Evolutionary conservation across 1,140 invertebrate genomes (phyloP), one percentile per base, ranked within the genome.

Genomic region (Aphaenogaster ashmeadi): DNA sequence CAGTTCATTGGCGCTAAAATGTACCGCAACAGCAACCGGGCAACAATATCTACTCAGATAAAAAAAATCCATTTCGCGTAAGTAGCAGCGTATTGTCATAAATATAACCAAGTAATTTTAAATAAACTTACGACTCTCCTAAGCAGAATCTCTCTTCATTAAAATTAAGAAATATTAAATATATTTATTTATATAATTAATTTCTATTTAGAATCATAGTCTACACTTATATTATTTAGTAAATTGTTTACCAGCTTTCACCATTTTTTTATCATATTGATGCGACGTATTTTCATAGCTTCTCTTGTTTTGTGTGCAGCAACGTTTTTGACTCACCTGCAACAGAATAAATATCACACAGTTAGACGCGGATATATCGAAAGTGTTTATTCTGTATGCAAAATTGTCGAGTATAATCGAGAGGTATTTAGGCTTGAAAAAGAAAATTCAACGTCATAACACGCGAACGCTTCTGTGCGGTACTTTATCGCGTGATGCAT

Each of bases 321-420:
- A 33, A 71, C 38, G 9, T 71, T 81, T 69, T 58, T 13, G 15
- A 81, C 79, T 81, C 66, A 81, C 79, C 79, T 71, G 52, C 15
- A 81, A 84, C 69, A 62, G 41, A 84, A 38, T 47, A 74, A 84
- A 74, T 71, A 84, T 60, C n/a, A 36, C 4, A 27, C n/a, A 60
- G 21, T 62, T 84, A 50, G 7, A 58, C 2, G 7, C 52, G 33
- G 41, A 41, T 13, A 36, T 7, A 83, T 54, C 18, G 33, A 36
- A 47, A 8, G 9, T 3, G 13, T 60, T 3, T 38, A 13, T 66
- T 38, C 6, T 74, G 7, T 36, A 83, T 58, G 7, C n/a, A 47
- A 83, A 36, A 74, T 50, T 33, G n/a, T 27, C 21, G 27, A 9
- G 56, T 47, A 9, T 66, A 71, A 50, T 81, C 41, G 27, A 54